Evolutionary conservation across 2,797 vertebrate species (phyloP).

Genomic region (Aldrovandia affinis): DNA sequence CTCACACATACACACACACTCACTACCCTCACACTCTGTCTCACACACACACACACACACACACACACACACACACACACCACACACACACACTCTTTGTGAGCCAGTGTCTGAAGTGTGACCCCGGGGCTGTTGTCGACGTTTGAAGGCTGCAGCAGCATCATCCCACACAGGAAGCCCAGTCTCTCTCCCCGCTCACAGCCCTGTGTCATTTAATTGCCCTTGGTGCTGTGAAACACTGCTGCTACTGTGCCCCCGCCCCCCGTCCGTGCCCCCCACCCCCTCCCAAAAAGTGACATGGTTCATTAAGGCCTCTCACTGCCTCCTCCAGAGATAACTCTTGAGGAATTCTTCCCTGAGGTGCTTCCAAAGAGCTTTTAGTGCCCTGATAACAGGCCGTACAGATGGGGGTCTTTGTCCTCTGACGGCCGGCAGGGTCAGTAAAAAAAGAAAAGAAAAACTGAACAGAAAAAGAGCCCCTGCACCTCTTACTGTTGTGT

Average conservation of each 20-base stretch:
- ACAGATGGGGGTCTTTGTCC: constrained; percentile 32
- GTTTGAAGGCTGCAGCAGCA: too few species aligned
- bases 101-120: neutral
- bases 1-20: too few species aligned
- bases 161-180: too few species aligned
- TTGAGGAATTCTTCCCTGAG: constrained; percentile 68
- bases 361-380: constrained; percentile 52
- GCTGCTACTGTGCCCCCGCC: neutral
- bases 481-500: constrained; percentile 41
- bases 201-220: neutral
- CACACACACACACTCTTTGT: too few species aligned
- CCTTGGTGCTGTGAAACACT: constrained; percentile 20
- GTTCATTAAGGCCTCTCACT: constrained; percentile 67
- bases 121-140: neutral
- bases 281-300: constrained; percentile 60
- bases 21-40: too few species aligned
- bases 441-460: neutral
- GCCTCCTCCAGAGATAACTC: constrained; percentile 57
- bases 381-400: constrained; percentile 30
- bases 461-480: constrained; percentile 38
- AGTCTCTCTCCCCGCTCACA: too few species aligned
- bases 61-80: too few species aligned
- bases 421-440: constrained; percentile 31
- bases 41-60: constrained; percentile 17
- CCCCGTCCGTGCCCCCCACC: constrained; percentile 19